A percentile compares a stretch with the other conserved stretches of the same genome.
Conservation (phyloP, 2,888 invertebrate species). For the Drymonia ruficornis region DNA sequence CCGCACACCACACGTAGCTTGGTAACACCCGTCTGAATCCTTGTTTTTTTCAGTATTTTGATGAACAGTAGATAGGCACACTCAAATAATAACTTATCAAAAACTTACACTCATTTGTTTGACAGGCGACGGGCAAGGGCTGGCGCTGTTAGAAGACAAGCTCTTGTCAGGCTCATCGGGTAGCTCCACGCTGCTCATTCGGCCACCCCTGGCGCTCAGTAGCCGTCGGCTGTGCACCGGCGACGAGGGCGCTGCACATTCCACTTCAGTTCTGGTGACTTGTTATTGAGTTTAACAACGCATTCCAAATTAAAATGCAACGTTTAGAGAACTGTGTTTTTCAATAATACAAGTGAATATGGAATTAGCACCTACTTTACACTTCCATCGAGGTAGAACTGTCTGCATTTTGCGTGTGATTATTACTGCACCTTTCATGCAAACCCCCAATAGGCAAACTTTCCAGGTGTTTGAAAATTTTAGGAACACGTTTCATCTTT, state of each 20-base stretch:
- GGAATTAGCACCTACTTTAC: no score
- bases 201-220: conserved; percentile 91
- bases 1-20: no score
- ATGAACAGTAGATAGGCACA: no score
- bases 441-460: no score
- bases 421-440: no score
- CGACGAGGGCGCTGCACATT: conserved; percentile 92
- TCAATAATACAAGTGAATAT: not conserved
- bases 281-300: not conserved
- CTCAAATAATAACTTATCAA: no score
- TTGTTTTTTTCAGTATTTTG: no score
- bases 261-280: conserved; percentile 14
- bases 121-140: conserved; percentile 96
- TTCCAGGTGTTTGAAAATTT: no score
- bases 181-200: conserved; percentile 97
- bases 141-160: conserved; percentile 95
- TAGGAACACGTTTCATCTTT: no score
- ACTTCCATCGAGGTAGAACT: no score
- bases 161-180: conserved; percentile 96
- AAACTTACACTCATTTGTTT: conserved; percentile 79
- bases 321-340: not conserved
- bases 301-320: not conserved
- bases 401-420: no score
- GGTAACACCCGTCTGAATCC: no score
- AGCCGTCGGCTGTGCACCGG: conserved; percentile 94